Percentiles rank a stretch among this genome's conserved stretches.
These are phyloP conservation scores for Vanessa atalanta DNA, from an alignment of 1,140 invertebrate species.

Conservation along the genomic window DNA sequence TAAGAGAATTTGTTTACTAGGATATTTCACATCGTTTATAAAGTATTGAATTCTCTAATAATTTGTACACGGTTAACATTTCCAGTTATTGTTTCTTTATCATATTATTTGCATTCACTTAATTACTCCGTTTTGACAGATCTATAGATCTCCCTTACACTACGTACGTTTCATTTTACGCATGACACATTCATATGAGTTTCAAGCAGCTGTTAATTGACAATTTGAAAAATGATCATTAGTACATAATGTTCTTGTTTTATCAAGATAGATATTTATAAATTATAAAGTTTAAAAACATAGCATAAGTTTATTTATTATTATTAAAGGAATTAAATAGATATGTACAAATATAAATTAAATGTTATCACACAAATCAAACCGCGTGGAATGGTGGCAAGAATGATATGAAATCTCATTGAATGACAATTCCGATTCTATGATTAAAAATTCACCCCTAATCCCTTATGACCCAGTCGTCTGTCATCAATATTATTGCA, in stretches of 20 bases:
- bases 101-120: constrained; percentile 59
- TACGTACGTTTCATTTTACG: constrained; percentile 19
- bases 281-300: no score
- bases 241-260: neutral
- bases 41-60: constrained; percentile 34
- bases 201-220: neutral
- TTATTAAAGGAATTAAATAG: no score
- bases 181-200: neutral
- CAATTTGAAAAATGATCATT: neutral
- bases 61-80: constrained; percentile 48
- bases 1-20: constrained; percentile 42
- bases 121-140: constrained; percentile 34
- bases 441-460: no score
- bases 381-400: no score
- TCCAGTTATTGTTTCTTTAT: constrained; percentile 57
- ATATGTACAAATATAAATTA: no score
- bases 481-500: no score
- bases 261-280: no score
- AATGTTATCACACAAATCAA: no score
- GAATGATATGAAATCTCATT: no score
- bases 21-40: constrained; percentile 63
- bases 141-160: constrained; percentile 26
- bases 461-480: no score
- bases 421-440: no score
- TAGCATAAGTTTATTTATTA: no score